These are phyloP conservation scores for Pleuronectes platessa DNA, from an alignment of 2,113 vertebrate species.

Conservation along the genomic window DNA sequence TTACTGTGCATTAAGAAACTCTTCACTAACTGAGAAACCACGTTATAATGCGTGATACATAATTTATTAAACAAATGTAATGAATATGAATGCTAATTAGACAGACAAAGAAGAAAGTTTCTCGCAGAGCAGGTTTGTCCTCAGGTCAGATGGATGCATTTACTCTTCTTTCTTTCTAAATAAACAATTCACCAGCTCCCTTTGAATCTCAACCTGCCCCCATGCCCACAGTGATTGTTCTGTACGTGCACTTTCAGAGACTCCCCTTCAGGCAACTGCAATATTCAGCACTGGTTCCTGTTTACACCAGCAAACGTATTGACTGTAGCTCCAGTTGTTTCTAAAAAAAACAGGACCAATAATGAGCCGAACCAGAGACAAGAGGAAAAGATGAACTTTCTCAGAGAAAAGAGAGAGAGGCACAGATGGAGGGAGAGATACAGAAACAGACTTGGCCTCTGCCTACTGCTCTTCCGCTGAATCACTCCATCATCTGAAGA, in stretches of 20 bases:
- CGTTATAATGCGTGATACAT: neutral
- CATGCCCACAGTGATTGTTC: neutral
- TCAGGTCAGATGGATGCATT: too few species aligned
- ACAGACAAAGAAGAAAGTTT: neutral
- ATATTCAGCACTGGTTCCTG: too few species aligned
- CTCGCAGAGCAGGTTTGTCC: too few species aligned
- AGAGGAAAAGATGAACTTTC: neutral
- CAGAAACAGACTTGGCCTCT: slow-evolving; percentile 36
- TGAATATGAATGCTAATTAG: neutral
- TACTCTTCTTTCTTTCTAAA: too few species aligned
- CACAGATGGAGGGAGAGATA: slow-evolving; percentile 28
- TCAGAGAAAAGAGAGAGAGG: slow-evolving; percentile 15
- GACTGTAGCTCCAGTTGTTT: too few species aligned
- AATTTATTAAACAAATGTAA: neutral
- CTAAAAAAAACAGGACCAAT: too few species aligned
- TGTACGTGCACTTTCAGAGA: neutral
- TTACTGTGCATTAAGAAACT: too few species aligned
- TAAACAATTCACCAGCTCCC: too few species aligned
- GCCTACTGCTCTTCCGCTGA: slow-evolving; percentile 48
- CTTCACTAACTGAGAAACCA: neutral
- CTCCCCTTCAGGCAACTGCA: too few species aligned
- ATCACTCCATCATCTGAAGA: slow-evolving; percentile 61
- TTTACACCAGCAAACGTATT: too few species aligned
- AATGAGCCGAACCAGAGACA: neutral
- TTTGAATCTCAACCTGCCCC: neutral